Evolutionary conservation across 2,888 invertebrate species (phyloP).

Genomic region (Plagodis pulveraria): DNA sequence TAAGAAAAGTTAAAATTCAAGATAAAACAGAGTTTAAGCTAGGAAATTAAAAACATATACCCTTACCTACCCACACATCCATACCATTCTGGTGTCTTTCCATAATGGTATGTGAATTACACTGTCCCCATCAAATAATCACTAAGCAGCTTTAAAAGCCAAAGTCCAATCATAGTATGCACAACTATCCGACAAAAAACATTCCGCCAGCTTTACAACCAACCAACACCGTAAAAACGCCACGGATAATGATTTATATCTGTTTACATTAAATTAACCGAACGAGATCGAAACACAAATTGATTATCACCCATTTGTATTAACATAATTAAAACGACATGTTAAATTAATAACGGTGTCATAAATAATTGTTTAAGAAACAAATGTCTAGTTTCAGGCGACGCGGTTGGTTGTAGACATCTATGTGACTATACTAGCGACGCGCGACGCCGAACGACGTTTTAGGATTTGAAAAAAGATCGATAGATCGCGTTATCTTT

Average conservation of each 20-base stretch:
- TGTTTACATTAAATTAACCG: constrained; percentile 80
- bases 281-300: constrained; percentile 76
- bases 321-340: constrained; percentile 82
- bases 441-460: constrained; percentile 38
- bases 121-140: constrained; percentile 58
- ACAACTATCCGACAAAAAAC: constrained; percentile 55
- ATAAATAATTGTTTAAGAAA: constrained; percentile 75
- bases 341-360: constrained; percentile 78
- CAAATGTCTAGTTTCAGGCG: constrained; percentile 59
- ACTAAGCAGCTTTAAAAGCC: constrained; percentile 42
- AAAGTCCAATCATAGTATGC: constrained; percentile 49
- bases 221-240: constrained; percentile 69
- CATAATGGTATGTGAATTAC: constrained; percentile 78
- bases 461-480: constrained; percentile 80
- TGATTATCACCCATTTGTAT: constrained; percentile 80
- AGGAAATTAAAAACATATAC: constrained; percentile 54
- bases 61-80: constrained; percentile 86
- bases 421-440: constrained; percentile 71
- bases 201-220: constrained; percentile 52
- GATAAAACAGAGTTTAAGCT: constrained; percentile 10
- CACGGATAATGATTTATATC: constrained; percentile 75
- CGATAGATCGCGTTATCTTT: constrained; percentile 83
- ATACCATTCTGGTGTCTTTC: constrained; percentile 85
- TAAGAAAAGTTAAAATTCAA: constrained; percentile 4
- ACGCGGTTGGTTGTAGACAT: constrained; percentile 74